Base-by-base conservation (phyloP, 2,797 vertebrate species). In the Cuculus canorus region DNA sequence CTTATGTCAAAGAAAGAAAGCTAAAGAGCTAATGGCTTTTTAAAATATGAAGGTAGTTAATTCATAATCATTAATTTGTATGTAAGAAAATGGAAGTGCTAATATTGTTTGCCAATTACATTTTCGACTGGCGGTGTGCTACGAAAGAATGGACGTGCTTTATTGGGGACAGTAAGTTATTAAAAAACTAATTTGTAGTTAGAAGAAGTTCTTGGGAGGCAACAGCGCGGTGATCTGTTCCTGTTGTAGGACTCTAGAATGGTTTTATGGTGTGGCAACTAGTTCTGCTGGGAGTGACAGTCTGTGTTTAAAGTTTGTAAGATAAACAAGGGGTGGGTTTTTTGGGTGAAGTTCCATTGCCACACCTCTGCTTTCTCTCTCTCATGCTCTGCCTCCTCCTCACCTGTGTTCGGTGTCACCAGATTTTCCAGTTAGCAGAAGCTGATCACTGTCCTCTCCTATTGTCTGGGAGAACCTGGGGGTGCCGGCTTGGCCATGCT, bases 261-360 rank as follows among this genome's bases (percentile, higher is more conserved):
- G 12, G n/a, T 21, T 70, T 59, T 21, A 7, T 43, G 22, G 27
- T 6, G 25, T 48, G 33, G 71, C 37, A 72, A 12, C 21, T 12
- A 21, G 32, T 33, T 45, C 50, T 28, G 0, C 43, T 35, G 54
- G 25, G 39, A n/a, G 7, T 50, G 64, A 13, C 14, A 43, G 30
- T 5, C 2, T 7, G 2, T 4, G 63, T 27, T 0, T 59, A 16
- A 35, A 6, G 24, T 43, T 13, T 64, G 39, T 17, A 9, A 65
- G 37, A 18, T 4, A 3, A 1, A 8, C 35, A 17, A 61, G 54
- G 45, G 8, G 2, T 50, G 19, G 16, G 17, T 61, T 28, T 17
- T 37, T 66, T 23, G 22, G 33, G 2, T 39, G 53, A 45, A 63
- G 72, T 21, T 48, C 28, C 16, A 1, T 57, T 33, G 37, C 68